phyloP scores from a whole-genome alignment of 1,140 invertebrate genomes.

The Leptopilina clavipes region DNA sequence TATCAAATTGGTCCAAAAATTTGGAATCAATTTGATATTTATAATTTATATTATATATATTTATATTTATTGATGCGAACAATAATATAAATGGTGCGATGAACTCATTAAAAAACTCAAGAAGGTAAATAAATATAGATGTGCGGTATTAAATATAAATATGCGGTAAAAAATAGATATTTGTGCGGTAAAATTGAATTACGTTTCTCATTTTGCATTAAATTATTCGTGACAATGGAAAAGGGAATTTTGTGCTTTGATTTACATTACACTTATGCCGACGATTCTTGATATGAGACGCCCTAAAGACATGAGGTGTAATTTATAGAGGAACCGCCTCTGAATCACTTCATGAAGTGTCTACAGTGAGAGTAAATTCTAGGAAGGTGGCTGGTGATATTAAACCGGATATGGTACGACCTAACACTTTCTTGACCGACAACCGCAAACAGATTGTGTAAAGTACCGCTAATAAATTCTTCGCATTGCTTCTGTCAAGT shows the following conservation, averaged over 20 bases:
- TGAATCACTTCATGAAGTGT: conserved; percentile 27
- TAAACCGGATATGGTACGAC: conserved; percentile 13
- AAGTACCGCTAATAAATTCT: conserved; percentile 11
- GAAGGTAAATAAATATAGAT: too few relatives aligned
- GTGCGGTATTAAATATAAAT: too few relatives aligned
- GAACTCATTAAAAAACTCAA: too few relatives aligned
- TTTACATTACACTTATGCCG: conserved; percentile 19
- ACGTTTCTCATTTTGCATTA: background rate
- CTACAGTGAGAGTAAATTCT: conserved; percentile 23
- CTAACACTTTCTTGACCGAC: conserved; percentile 33
- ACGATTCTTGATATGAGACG: conserved; percentile 28
- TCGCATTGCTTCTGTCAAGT: background rate
- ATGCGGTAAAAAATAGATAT: background rate
- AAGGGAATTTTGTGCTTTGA: conserved; percentile 9
- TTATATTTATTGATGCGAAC: too few relatives aligned
- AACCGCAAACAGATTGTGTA: conserved; percentile 23
- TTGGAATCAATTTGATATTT: too few relatives aligned
- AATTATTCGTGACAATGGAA: conserved; percentile 26
- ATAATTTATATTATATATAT: too few relatives aligned
- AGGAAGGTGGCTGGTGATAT: conserved; percentile 28
- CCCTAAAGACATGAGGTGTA: conserved; percentile 25
- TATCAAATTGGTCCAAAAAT: too few relatives aligned
- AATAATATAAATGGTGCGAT: too few relatives aligned
- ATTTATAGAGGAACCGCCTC: conserved; percentile 20
- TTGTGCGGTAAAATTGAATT: background rate